These are phyloP conservation scores for Rhinophrynus dorsalis DNA, from an alignment of 2,797 vertebrate genomes.

Conservation along the genomic window DNA sequence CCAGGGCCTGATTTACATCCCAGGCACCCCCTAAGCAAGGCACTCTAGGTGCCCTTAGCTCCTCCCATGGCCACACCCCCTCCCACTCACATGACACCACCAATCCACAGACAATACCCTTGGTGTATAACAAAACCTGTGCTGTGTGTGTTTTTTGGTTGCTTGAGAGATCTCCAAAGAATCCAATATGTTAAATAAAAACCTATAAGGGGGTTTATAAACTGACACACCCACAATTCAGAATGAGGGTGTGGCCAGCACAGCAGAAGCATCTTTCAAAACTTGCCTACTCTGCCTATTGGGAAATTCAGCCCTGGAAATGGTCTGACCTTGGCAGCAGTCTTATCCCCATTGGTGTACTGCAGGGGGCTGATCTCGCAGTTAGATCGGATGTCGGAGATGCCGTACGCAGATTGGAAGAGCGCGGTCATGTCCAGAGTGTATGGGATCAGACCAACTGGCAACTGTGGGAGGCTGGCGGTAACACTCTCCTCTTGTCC, in stretches of 20 bases:
- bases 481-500: constrained; percentile 12
- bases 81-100: too few species aligned
- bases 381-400: constrained; percentile 74
- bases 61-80: too few species aligned
- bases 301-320: too few species aligned
- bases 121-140: too few species aligned
- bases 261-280: neutral
- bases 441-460: constrained; percentile 70
- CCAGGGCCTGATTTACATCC: too few species aligned
- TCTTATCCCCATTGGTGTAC: constrained; percentile 68
- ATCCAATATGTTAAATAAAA: neutral
- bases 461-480: neutral
- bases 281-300: too few species aligned
- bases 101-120: too few species aligned
- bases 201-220: neutral
- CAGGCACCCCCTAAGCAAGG: too few species aligned
- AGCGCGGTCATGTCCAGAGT: constrained; percentile 66
- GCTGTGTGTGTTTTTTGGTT: too few species aligned
- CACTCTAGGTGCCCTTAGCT: too few species aligned
- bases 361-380: constrained; percentile 68
- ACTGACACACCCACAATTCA: neutral
- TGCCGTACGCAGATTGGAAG: constrained; percentile 68
- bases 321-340: constrained; percentile 65
- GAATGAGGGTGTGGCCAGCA: neutral
- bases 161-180: neutral